These are phyloP conservation scores for Carcinoscorpius rotundicauda DNA, from an alignment of 1,140 invertebrate species.

Conservation along the genomic window DNA sequence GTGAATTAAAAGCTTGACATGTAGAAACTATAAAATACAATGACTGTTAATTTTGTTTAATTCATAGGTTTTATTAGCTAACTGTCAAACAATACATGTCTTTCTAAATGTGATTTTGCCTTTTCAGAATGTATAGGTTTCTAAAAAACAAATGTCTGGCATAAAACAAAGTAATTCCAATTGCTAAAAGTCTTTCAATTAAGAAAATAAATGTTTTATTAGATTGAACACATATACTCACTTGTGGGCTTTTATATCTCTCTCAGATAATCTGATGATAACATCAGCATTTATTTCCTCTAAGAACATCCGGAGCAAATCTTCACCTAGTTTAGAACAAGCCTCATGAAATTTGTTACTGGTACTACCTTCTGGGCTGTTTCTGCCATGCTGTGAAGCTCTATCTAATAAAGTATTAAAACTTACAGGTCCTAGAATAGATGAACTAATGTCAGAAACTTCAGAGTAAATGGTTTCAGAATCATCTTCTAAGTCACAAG, in stretches of 20 bases:
- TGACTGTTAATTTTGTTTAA: too few species aligned
- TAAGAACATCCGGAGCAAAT: constrained; percentile 73
- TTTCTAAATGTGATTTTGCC: too few species aligned
- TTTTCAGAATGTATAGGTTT: too few species aligned
- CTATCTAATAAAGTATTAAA: constrained; percentile 2
- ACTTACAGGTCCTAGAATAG: constrained; percentile 7
- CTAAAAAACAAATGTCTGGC: too few species aligned
- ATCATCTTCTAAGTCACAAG: constrained; percentile 21
- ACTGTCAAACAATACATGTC: too few species aligned
- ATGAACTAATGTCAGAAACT: constrained; percentile 22
- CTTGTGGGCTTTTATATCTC: constrained; percentile 70
- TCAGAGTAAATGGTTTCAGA: constrained; percentile 22
- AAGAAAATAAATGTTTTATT: too few species aligned
- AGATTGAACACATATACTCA: constrained; percentile 15
- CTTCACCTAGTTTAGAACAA: constrained; percentile 59
- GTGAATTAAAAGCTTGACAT: too few species aligned
- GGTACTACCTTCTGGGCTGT: neutral
- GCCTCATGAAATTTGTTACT: constrained; percentile 30
- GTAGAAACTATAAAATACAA: too few species aligned
- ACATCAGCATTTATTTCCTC: constrained; percentile 78
- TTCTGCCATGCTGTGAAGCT: neutral
- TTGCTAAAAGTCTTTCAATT: too few species aligned
- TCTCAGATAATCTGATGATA: constrained; percentile 48
- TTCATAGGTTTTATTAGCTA: too few species aligned
- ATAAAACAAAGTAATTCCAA: too few species aligned